Conservation (phyloP, 2,888 invertebrate species). For the Lypha dubia region DNA sequence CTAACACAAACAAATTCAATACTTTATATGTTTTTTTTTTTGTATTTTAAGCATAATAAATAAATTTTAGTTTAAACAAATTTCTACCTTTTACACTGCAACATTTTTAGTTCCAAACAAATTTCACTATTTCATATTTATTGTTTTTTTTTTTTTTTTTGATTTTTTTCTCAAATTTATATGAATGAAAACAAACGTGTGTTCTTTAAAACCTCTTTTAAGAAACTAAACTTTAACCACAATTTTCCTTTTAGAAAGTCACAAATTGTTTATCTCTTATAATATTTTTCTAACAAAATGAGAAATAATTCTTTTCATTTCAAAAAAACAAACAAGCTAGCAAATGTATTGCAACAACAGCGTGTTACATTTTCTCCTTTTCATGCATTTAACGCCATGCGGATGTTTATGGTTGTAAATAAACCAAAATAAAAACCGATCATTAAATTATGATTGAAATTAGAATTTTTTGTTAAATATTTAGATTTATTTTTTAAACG, state of each 20-base stretch:
- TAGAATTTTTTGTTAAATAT: slow-evolving; percentile 21
- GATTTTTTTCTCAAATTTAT: not conserved
- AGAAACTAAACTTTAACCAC: slow-evolving; percentile 54
- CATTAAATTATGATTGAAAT: slow-evolving; percentile 64
- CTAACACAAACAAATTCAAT: not conserved
- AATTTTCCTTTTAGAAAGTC: slow-evolving; percentile 34
- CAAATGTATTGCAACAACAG: slow-evolving; percentile 26
- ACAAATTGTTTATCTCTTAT: slow-evolving; percentile 40
- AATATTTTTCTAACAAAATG: slow-evolving; percentile 2
- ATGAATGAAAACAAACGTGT: slow-evolving; percentile 33
- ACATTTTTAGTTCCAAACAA: not conserved
- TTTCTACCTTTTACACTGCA: slow-evolving; percentile 56
- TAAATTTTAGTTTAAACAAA: slow-evolving; percentile 22
- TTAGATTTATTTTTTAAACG: slow-evolving; percentile 48
- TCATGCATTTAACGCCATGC: slow-evolving; percentile 34
- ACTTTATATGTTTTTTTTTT: not conserved
- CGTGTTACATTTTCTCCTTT: slow-evolving; percentile 38
- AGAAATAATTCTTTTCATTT: slow-evolving; percentile 14
- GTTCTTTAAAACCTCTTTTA: slow-evolving; percentile 52
- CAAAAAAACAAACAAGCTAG: not conserved
- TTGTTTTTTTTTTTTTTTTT: not conserved
- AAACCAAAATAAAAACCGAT: slow-evolving; percentile 41
- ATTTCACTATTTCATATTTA: slow-evolving; percentile 9
- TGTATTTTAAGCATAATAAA: slow-evolving; percentile 22
- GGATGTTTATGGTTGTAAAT: slow-evolving; percentile 63